Evolutionary conservation across 2,113 vertebrate species (phyloP).

Genomic region (Recurvirostra avosetta): DNA sequence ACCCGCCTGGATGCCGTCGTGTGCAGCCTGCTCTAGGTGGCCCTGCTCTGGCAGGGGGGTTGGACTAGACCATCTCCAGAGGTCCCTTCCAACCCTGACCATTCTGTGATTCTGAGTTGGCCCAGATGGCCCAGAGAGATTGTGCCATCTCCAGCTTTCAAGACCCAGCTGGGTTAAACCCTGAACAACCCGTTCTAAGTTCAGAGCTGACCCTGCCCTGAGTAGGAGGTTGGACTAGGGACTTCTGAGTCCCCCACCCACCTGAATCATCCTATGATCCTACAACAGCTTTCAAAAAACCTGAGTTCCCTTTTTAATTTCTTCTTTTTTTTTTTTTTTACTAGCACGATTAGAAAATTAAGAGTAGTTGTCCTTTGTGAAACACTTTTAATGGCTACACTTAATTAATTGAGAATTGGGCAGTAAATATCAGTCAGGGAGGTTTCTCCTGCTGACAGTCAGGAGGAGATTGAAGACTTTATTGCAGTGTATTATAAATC

Average conservation of each 20-base stretch:
- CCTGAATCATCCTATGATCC: background rate
- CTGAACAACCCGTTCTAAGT: background rate
- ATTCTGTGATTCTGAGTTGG: background rate
- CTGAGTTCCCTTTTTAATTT: background rate
- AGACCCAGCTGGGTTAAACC: background rate
- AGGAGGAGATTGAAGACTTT: background rate
- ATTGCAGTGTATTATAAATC: background rate
- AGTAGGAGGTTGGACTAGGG: background rate
- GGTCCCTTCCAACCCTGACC: too few species aligned
- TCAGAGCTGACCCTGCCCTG: background rate
- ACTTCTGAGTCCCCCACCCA: background rate
- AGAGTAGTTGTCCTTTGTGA: background rate
- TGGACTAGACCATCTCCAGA: too few species aligned
- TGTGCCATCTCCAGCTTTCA: background rate
- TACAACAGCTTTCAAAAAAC: background rate
- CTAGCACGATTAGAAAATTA: background rate
- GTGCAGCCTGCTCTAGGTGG: too few species aligned
- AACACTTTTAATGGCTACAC: background rate
- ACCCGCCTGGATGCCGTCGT: too few species aligned
- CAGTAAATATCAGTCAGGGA: background rate
- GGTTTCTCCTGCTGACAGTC: background rate
- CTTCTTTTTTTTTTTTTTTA: background rate
- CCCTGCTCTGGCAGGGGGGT: too few species aligned
- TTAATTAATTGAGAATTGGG: background rate
- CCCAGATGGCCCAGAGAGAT: background rate